These are phyloP conservation scores for sheep (Ovis aries) DNA, from an alignment of 2,113 vertebrate species.

Conservation along the genomic window DNA sequence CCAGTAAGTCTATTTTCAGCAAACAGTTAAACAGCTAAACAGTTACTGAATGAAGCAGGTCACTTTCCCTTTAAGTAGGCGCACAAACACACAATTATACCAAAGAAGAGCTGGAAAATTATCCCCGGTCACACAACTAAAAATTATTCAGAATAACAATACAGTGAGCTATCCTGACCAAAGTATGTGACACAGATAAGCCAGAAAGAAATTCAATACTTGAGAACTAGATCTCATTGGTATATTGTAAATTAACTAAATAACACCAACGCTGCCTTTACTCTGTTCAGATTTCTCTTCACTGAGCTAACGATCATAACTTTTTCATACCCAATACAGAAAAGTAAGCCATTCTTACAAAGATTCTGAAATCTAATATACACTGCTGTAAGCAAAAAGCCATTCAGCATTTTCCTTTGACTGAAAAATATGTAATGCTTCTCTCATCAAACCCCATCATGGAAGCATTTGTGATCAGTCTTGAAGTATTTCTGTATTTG, in stretches of 20 bases:
- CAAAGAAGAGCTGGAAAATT: background rate
- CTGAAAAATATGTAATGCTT: constrained; percentile 1
- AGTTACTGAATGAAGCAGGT: background rate
- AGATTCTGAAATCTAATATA: background rate
- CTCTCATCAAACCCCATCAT: constrained; percentile 15
- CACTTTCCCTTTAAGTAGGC: background rate
- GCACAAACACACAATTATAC: background rate
- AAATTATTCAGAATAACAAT: background rate
- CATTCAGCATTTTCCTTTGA: background rate
- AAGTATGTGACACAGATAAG: background rate
- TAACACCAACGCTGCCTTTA: background rate
- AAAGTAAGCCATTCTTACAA: background rate
- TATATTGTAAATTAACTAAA: background rate
- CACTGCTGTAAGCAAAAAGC: background rate
- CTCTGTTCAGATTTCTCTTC: background rate
- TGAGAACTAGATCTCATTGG: background rate
- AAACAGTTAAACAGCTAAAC: constrained; percentile 20
- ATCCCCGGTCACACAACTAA: background rate
- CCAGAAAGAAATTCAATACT: background rate
- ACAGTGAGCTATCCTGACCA: background rate
- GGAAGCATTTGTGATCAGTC: constrained; percentile 46
- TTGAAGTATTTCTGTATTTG: constrained; percentile 64
- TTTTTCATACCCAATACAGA: background rate
- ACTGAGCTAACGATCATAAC: background rate
- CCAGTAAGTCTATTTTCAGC: background rate